Conservation (phyloP, 2,797 vertebrate genomes). For the Muscicapa striata region DNA sequence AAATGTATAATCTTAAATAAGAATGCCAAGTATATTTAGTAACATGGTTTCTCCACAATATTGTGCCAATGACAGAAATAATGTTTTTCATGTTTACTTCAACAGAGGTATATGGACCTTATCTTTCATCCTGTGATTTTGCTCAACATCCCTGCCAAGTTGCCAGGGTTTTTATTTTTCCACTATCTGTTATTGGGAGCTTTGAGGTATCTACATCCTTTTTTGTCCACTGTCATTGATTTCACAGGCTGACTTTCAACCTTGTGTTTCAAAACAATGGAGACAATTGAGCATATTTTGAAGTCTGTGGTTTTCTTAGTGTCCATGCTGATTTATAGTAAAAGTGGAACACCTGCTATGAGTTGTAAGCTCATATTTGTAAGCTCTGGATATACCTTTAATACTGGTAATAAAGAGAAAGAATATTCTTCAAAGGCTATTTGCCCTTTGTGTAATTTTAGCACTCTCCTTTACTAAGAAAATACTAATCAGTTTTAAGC, state of each 20-base stretch:
- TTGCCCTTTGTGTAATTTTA: not conserved
- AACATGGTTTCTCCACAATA: not conserved
- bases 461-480: not conserved
- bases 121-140: not conserved
- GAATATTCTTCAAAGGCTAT: not conserved
- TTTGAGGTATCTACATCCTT: not conserved
- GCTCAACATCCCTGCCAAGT: not conserved
- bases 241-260: not conserved
- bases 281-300: not conserved
- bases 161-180: not conserved
- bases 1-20: not conserved
- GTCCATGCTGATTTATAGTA: not conserved
- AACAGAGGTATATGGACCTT: no score
- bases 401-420: not conserved
- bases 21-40: not conserved
- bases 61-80: not conserved
- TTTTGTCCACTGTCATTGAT: not conserved
- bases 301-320: not conserved
- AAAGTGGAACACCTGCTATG: not conserved
- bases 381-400: not conserved
- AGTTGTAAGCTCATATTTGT: not conserved
- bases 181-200: not conserved
- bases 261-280: not conserved
- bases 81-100: not conserved
- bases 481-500: not conserved